Conservation (phyloP, 2,113 vertebrate species). For the Mixornis gularis region DNA sequence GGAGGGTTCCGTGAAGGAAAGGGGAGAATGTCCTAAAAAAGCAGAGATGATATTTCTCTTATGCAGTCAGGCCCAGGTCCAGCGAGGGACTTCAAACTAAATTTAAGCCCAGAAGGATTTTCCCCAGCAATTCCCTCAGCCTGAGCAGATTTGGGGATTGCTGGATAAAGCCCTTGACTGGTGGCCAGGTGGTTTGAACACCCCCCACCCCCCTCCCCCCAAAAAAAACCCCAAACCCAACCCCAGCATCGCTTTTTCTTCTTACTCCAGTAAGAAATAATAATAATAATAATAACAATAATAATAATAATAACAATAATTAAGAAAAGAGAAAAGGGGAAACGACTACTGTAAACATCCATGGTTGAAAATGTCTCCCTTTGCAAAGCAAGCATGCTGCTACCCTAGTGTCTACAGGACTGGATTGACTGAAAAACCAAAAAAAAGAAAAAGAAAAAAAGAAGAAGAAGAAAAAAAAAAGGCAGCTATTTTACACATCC, state of each 20-base stretch:
- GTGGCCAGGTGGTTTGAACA: slow-evolving; percentile 11
- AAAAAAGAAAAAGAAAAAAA: not conserved
- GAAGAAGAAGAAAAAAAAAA: slow-evolving; percentile 26
- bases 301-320: slow-evolving; percentile 44
- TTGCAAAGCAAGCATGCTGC: slow-evolving; percentile 81
- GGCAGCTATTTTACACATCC: slow-evolving; percentile 78
- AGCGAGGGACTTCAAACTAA: slow-evolving; percentile 10
- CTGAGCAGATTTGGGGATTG: not conserved
- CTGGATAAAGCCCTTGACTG: not conserved
- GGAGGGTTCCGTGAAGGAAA: slow-evolving; percentile 45
- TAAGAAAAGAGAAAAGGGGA: slow-evolving; percentile 60
- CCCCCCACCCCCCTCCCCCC: not conserved
- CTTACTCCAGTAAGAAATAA: slow-evolving; percentile 66
- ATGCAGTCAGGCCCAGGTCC: slow-evolving; percentile 58
- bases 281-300: slow-evolving; percentile 57
- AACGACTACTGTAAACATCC: slow-evolving; percentile 71
- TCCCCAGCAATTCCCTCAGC: not conserved
- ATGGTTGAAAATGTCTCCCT: slow-evolving; percentile 64
- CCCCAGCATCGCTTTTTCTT: slow-evolving; percentile 39
- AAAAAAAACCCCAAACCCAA: not conserved
- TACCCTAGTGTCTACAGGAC: slow-evolving; percentile 66
- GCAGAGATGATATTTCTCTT: slow-evolving; percentile 51
- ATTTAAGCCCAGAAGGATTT: not conserved
- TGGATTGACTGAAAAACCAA: not conserved
- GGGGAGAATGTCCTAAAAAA: slow-evolving; percentile 48